Evolutionary conservation across 2,113 vertebrate species (phyloP).

Genomic region (Neofelis nebulosa): DNA sequence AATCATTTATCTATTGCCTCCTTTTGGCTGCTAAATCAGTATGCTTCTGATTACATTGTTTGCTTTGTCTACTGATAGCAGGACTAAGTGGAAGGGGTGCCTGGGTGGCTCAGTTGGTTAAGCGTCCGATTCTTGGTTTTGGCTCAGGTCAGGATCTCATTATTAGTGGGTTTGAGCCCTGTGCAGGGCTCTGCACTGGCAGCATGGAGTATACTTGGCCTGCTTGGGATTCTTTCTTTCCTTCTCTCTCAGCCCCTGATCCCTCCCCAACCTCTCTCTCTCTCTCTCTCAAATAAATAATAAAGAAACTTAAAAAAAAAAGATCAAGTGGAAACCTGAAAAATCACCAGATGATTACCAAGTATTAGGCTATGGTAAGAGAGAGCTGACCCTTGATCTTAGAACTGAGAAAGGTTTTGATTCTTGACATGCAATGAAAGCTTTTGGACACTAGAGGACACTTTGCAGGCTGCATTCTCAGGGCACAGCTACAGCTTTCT

Average conservation of each 20-base stretch:
- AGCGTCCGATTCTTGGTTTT: too few relatives aligned
- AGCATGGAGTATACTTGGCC: too few relatives aligned
- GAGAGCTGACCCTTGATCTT: background rate
- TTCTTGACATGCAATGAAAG: constrained; percentile 5
- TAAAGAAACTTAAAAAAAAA: too few relatives aligned
- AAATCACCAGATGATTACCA: background rate
- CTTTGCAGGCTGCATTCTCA: background rate
- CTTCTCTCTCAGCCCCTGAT: too few relatives aligned
- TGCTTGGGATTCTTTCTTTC: too few relatives aligned
- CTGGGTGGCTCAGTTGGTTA: too few relatives aligned
- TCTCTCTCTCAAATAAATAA: too few relatives aligned
- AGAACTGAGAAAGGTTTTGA: background rate
- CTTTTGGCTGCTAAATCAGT: background rate
- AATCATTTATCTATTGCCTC: background rate
- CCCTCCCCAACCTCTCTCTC: too few relatives aligned
- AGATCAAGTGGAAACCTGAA: background rate
- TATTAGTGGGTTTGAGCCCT: too few relatives aligned
- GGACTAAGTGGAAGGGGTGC: background rate
- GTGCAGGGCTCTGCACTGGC: too few relatives aligned
- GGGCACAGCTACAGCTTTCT: background rate
- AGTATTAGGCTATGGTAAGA: background rate
- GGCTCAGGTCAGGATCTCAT: too few relatives aligned
- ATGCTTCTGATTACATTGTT: background rate
- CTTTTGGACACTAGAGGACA: constrained; percentile 44
- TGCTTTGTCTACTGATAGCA: background rate